phyloP scores from a whole-genome alignment of 2,888 invertebrate species.

The Idaea aversata region DNA sequence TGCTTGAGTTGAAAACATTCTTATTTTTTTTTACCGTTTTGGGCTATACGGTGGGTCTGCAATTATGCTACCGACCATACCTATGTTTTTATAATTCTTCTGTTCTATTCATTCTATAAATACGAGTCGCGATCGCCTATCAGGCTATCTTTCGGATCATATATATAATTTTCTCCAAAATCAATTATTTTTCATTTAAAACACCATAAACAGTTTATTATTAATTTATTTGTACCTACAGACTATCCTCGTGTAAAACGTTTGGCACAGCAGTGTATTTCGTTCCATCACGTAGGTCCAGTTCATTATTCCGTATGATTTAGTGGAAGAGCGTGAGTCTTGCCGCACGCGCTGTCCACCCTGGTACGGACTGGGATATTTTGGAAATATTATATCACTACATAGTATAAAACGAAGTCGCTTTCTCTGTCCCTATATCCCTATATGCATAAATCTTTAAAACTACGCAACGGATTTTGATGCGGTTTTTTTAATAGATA shows the following conservation, averaged over 20 bases:
- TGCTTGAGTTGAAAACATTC: no score
- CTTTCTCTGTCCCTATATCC: no score
- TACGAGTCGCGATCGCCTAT: neutral
- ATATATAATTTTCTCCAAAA: neutral
- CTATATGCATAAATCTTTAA: no score
- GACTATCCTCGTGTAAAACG: neutral
- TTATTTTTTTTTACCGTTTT: no score
- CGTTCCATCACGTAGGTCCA: constrained; percentile 38
- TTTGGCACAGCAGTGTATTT: constrained; percentile 20
- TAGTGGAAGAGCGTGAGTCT: constrained; percentile 45
- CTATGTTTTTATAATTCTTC: no score
- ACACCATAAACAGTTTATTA: neutral
- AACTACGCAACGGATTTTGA: no score
- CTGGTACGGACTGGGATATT: constrained; percentile 5
- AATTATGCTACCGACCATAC: no score
- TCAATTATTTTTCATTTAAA: neutral
- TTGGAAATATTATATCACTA: neutral
- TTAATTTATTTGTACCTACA: neutral
- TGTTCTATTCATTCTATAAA: no score
- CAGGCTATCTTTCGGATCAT: neutral
- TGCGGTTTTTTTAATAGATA: no score
- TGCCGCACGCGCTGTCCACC: constrained; percentile 28
- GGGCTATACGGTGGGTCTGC: no score
- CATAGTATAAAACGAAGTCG: no score
- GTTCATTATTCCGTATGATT: constrained; percentile 46